Conservation (phyloP, 2,113 vertebrate genomes). For the Trematocara zebra region DNA sequence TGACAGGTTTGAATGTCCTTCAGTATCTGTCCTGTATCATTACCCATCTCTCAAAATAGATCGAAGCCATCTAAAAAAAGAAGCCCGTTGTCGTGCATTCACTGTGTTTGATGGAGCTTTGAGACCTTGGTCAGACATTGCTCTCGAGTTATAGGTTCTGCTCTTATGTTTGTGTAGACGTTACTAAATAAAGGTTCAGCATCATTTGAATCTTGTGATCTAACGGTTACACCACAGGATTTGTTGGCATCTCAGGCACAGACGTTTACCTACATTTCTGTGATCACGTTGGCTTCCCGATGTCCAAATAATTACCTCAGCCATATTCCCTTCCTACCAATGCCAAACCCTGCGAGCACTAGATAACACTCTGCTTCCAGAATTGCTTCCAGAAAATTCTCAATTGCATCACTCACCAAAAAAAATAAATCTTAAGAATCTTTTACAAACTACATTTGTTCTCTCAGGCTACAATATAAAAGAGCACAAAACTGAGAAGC, state of each 20-base stretch:
- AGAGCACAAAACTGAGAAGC: neutral
- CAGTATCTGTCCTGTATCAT: slow-evolving; percentile 57
- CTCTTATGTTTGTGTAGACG: neutral
- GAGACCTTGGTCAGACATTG: neutral
- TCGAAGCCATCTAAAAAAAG: slow-evolving; percentile 48
- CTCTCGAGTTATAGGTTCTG: neutral
- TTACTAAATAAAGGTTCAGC: neutral
- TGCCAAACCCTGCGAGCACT: neutral
- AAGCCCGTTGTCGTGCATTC: slow-evolving; percentile 34
- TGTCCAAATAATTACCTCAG: neutral
- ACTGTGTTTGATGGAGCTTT: neutral
- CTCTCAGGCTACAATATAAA: neutral
- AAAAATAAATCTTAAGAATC: neutral
- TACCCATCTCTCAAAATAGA: slow-evolving; percentile 60
- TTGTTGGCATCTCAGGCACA: neutral
- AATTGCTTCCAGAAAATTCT: neutral
- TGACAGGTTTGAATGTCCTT: slow-evolving; percentile 62
- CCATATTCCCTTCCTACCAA: neutral
- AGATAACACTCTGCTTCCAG: neutral
- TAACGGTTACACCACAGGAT: neutral
- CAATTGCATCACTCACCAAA: neutral
- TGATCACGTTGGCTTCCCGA: neutral
- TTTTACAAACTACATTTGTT: neutral
- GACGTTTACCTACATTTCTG: neutral
- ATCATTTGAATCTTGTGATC: neutral